Evolutionary conservation across 2,113 vertebrate species (phyloP).

Genomic region (Mystacornis crossleyi): DNA sequence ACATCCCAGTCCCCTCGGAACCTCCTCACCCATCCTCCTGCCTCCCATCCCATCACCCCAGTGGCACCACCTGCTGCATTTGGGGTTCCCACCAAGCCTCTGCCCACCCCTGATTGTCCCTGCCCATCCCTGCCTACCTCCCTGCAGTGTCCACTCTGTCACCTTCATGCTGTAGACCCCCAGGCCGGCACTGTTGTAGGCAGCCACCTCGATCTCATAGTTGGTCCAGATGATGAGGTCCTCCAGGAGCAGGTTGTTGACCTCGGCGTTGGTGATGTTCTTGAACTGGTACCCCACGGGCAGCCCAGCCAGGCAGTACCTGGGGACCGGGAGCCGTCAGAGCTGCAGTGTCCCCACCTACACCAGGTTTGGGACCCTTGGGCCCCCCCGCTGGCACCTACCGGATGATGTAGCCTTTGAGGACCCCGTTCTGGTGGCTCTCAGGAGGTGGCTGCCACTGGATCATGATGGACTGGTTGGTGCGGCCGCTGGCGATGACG

Average conservation of each 20-base stretch:
- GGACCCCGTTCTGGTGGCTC: constrained; percentile 93
- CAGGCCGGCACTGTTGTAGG: constrained; percentile 92
- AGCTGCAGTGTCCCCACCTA: neutral
- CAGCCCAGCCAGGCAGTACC: constrained; percentile 94
- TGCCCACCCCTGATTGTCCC: neutral
- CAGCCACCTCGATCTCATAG: constrained; percentile 96
- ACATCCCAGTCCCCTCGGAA: neutral
- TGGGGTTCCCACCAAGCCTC: rapidly evolving
- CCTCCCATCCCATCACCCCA: neutral
- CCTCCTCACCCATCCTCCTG: neutral
- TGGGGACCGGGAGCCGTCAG: neutral
- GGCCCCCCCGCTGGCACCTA: neutral
- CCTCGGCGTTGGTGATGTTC: constrained; percentile 92
- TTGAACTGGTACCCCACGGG: constrained; percentile 98
- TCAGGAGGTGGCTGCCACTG: constrained; percentile 96
- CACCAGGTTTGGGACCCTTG: rapidly evolving
- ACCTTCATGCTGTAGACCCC: constrained; percentile 94
- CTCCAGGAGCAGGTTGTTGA: constrained; percentile 92
- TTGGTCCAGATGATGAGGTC: constrained; percentile 99
- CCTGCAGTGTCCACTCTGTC: constrained; percentile 97
- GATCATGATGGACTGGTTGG: constrained; percentile 99
- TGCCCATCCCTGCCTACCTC: constrained; percentile 81
- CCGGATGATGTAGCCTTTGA: constrained; percentile 92
- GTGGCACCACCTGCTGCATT: rapidly evolving
- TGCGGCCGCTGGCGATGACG: constrained; percentile 93